phyloP scores from a whole-genome alignment of 64 coral and sea anemone species.

The Montipora sp. region DNA sequence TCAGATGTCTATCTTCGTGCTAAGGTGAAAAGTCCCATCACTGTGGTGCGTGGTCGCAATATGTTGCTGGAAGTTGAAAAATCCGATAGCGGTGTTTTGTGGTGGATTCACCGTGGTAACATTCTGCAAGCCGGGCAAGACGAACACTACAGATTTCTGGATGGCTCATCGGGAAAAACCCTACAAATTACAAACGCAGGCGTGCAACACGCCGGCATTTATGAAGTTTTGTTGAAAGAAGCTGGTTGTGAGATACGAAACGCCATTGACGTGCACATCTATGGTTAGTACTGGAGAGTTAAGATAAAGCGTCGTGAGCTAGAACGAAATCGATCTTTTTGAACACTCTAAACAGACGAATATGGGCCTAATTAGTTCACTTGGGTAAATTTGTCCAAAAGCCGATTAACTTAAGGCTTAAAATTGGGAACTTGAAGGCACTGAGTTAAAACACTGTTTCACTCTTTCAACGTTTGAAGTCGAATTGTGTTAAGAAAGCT shows the following conservation, averaged over 20 bases:
- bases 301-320: too few species aligned
- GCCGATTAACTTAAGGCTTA: too few species aligned
- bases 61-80: background rate
- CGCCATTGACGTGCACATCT: background rate
- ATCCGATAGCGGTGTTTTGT: constrained; percentile 23
- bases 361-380: too few species aligned
- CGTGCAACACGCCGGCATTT: background rate
- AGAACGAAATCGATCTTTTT: too few species aligned
- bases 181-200: background rate
- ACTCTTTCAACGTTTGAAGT: too few species aligned
- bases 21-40: background rate
- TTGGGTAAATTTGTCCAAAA: too few species aligned
- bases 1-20: constrained; percentile 8
- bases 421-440: too few species aligned
- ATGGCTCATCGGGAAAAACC: background rate
- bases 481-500: too few species aligned
- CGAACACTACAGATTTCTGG: background rate
- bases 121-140: background rate
- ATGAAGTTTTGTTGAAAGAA: constrained; percentile 1
- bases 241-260: background rate
- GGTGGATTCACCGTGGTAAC: constrained; percentile 4
- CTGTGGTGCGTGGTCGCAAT: background rate
- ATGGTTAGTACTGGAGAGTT: background rate
- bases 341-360: too few species aligned
- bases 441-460: too few species aligned